Base-by-base conservation (phyloP, 2,888 invertebrate genomes). In the Drosophila bunnanda region DNA sequence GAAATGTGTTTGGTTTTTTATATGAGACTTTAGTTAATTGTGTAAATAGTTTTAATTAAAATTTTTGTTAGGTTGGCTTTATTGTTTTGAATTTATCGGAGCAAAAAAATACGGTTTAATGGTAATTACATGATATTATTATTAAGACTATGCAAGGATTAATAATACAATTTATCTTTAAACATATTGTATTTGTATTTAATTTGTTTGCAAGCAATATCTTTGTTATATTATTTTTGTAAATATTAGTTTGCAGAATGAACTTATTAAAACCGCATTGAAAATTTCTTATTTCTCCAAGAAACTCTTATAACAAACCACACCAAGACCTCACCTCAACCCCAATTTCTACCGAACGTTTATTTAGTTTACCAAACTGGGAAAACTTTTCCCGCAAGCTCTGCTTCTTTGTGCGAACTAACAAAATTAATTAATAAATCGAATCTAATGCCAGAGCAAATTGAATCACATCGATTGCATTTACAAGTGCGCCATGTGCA, bases 361-460 rank as follows among this genome's bases (percentile, higher is more conserved):
- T 48, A 20, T 68, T 68, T 70, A 70, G 67, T 68, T 68, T 17
- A 22, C 22, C 30, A 43, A 56, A 56, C 30, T 44, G 8, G 50
- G 3, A 28, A 55, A 67, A 67, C 28, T 67, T 67, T 38, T 39
- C 20, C n/a, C 32, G 10, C 38, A 38, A 66, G 44, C 53, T 50
- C 28, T 44, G 34, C 9, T 12, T 9, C 25, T 57, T 32, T 46
- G 55, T 44, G 52, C 36, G 30, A 28, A 44, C 41, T 69, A 57
- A 46, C 52, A 55, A 79, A 79, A 87, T 77, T 80, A 88, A 83
- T 83, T 88, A 85, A 88, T 88, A 88, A 88, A 85, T 80, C 72
- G 74, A 75, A 67, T 61, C 68, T 78, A 75, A 88, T 82, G 70
- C 61, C 36, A 53, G 57, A 66, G 71, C 72, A 82, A 81, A 82